Percentiles rank a stretch among this genome's conserved stretches.
phyloP scores from a whole-genome alignment of 2,797 vertebrate genomes.

The Setipinna tenuifilis region DNA sequence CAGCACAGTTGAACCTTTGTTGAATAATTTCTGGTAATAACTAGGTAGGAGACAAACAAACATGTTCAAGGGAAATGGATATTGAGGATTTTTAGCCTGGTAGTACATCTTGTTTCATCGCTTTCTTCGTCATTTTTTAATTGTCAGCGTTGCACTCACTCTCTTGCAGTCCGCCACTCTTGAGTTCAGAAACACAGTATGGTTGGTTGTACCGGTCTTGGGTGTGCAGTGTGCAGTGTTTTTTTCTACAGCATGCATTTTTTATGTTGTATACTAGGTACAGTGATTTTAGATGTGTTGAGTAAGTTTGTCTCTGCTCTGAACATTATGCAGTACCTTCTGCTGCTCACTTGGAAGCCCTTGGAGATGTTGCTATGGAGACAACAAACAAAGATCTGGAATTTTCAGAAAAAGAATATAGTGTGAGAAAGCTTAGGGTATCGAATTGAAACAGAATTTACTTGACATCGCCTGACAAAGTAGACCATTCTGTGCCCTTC shows the following conservation, averaged over 20 bases:
- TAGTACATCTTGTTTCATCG: not conserved
- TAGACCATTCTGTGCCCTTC: not conserved
- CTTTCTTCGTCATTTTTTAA: not conserved
- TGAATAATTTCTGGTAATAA: slow-evolving; percentile 23
- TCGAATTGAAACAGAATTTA: not conserved
- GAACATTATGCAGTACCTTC: slow-evolving; percentile 41
- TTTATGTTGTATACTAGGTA: not conserved
- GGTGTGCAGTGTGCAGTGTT: not conserved
- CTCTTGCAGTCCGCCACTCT: not conserved
- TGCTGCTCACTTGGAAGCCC: slow-evolving; percentile 70
- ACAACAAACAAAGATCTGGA: slow-evolving; percentile 85
- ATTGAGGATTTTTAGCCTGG: not conserved
- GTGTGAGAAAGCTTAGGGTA: slow-evolving; percentile 23
- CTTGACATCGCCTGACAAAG: not conserved
- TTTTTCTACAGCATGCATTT: not conserved
- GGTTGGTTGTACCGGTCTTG: too few relatives aligned
- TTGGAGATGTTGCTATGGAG: slow-evolving; percentile 89
- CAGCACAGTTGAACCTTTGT: slow-evolving; percentile 23
- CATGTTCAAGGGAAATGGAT: not conserved
- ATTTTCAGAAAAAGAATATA: slow-evolving; percentile 78
- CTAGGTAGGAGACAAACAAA: not conserved
- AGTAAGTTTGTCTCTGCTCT: not conserved
- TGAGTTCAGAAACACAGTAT: not conserved
- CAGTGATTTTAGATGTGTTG: not conserved
- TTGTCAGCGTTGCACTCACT: not conserved